Evolutionary conservation across 2,888 invertebrate genomes (phyloP), one percentile per base, ranked within the genome.

Genomic region (Parnassius glacialis): DNA sequence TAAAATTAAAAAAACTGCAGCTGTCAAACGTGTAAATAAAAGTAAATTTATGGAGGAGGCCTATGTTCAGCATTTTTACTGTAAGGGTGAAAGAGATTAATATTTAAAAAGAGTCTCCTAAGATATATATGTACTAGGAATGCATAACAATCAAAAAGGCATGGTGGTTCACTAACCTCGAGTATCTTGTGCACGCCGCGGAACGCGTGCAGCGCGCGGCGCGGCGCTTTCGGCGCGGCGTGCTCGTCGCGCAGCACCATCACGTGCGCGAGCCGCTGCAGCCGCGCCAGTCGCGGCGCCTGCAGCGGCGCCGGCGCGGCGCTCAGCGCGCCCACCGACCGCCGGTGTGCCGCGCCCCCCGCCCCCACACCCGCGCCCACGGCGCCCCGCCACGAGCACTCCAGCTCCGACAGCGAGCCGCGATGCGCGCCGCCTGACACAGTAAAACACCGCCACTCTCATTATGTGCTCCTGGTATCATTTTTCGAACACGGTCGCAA

Each of bases 201-300:
- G 83, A 95, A 94, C 72, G 95, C 94, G 72, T 94, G 94, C 56
- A 97, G 92, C 10, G 95, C 95, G 93, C 96, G 96, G 54, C 93
- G 92, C 67, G 92, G 93, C 58, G 84, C 80, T 62, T 76, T 77
- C 62, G 85, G 96, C 75, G 94, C 95, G 80, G 97, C 96, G 84
- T 96, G 95, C 60, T 95, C 94, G 90, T 97, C 97, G 71, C 96
- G 94, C 70, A 95, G 93, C 81, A 97, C 95, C 95, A 97, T 97
- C 65, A 96, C 95, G 85, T 96, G 96, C 57, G 96, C 97, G 10
- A 97, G 94, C 71, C 95, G 94, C 62, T 94, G 93, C 61, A 95
- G 92, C 66, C 93, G 91, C 62, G 85, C 85, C 62, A 87, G 86
- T 53, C 84, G 79, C 25, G 84, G 20, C 0, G 20, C 20, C 20